Conservation (phyloP, 2,797 vertebrate species). For the Premnoplex brunnescens region DNA sequence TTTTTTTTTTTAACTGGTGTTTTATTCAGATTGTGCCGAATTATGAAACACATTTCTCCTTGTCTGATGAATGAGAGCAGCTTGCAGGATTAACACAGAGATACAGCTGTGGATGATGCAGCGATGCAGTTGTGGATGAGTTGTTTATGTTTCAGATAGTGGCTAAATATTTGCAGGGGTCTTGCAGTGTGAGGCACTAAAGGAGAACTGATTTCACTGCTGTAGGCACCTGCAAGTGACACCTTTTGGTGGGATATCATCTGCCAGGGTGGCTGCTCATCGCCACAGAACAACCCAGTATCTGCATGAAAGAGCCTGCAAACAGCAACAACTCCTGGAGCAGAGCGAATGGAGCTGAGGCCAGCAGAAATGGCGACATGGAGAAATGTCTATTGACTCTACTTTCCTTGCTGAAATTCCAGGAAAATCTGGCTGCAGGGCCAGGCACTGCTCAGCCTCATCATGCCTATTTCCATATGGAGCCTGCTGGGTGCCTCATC, state of each 20-base stretch:
- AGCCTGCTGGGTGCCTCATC: not conserved
- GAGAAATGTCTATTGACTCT: not conserved
- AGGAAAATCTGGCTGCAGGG: not conserved
- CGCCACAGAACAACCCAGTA: fast-evolving
- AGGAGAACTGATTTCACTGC: not conserved
- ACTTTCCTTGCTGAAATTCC: not conserved
- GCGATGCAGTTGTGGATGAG: not conserved
- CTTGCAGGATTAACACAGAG: not conserved
- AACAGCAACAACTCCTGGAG: not conserved
- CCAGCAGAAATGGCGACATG: not conserved
- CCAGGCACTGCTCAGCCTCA: not conserved
- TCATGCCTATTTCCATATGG: fast-evolving
- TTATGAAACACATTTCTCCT: not conserved
- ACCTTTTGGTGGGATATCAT: not conserved
- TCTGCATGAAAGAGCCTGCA: not conserved
- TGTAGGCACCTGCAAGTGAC: not conserved
- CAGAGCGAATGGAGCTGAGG: not conserved
- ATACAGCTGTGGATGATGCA: not conserved
- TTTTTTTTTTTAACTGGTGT: not conserved
- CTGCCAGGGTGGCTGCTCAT: not conserved
- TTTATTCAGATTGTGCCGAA: not conserved
- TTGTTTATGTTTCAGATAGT: not conserved
- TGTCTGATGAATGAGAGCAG: not conserved
- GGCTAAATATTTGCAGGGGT: not conserved
- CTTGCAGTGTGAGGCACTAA: not conserved